These are phyloP conservation scores for Pycnonotus jocosus DNA, from an alignment of 2,113 vertebrate species.

Conservation along the genomic window DNA sequence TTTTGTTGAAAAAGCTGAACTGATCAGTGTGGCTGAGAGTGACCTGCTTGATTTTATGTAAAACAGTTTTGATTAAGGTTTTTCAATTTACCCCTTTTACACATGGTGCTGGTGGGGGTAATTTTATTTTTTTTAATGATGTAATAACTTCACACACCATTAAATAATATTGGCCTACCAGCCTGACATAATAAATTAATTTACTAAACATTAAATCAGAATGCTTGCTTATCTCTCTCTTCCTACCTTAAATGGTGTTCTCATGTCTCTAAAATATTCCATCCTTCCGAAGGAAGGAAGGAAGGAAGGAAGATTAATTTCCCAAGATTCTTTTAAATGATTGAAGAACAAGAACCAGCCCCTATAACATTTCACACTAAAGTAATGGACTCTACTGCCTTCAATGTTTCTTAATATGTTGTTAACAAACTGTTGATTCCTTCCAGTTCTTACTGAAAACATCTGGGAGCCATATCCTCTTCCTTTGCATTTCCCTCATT, in stretches of 20 bases:
- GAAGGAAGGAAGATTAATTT: not conserved
- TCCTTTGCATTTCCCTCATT: not conserved
- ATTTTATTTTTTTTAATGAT: not conserved
- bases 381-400: not conserved
- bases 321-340: not conserved
- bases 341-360: not conserved
- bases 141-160: not conserved
- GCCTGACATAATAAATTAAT: not conserved
- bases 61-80: not conserved
- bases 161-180: not conserved
- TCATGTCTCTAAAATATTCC: not conserved
- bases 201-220: not conserved
- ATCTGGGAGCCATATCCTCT: not conserved
- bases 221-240: not conserved
- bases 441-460: not conserved
- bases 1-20: not conserved
- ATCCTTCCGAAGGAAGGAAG: not conserved
- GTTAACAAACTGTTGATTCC: not conserved
- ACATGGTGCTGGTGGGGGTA: not conserved
- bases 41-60: not conserved
- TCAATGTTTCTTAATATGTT: not conserved
- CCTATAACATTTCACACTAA: not conserved
- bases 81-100: not conserved
- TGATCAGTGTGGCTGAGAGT: not conserved
- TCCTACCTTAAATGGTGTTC: not conserved